Percentiles rank a stretch among this genome's conserved stretches.
Conservation (phyloP, 2,888 invertebrate genomes). For the Lithophane socia region DNA sequence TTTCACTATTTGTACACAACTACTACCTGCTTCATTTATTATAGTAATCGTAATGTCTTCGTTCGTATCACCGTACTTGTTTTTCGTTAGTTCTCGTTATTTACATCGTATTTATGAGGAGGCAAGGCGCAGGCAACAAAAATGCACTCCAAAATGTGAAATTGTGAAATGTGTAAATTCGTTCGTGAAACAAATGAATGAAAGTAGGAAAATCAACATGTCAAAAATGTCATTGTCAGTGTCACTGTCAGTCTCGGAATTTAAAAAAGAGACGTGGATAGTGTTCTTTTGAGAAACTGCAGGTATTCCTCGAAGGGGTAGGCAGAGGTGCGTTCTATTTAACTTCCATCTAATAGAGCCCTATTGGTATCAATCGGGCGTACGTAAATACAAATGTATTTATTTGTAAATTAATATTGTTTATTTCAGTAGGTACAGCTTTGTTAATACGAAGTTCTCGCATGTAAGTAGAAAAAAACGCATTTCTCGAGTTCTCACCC, state of each 20-base stretch:
- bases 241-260: slow-evolving; percentile 21
- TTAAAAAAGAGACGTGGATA: slow-evolving; percentile 7
- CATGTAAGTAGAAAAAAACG: not conserved
- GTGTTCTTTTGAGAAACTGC: slow-evolving; percentile 4
- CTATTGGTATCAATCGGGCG: not conserved
- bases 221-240: slow-evolving; percentile 31
- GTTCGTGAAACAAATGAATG: too few species aligned
- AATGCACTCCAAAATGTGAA: not conserved
- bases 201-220: not conserved
- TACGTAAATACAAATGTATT: not conserved
- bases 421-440: not conserved
- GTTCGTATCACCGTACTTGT: slow-evolving; percentile 13
- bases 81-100: slow-evolving; percentile 19
- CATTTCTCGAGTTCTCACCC: not conserved
- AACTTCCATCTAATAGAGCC: not conserved
- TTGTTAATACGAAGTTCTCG: not conserved
- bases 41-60: slow-evolving; percentile 4
- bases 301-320: not conserved
- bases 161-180: not conserved
- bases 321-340: not conserved
- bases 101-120: slow-evolving; percentile 5
- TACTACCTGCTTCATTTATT: not conserved
- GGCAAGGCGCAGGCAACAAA: not conserved
- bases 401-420: not conserved
- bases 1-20: slow-evolving; percentile 33